Evolutionary conservation across 2,888 invertebrate genomes (phyloP).

Genomic region (Erebia ligea): DNA sequence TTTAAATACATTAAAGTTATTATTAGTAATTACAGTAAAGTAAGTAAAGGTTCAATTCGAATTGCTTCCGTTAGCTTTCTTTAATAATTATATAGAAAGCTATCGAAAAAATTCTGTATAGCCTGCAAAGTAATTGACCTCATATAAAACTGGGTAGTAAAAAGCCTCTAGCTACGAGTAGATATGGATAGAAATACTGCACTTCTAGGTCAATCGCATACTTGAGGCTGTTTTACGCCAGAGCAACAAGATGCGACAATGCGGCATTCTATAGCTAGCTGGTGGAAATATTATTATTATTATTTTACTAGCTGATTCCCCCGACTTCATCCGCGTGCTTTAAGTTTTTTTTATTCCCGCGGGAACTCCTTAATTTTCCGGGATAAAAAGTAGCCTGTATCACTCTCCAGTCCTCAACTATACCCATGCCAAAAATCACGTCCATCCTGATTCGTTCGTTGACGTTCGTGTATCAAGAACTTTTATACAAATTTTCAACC

Average conservation of each 20-base stretch:
- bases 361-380: too few species aligned
- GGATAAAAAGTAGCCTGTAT: too few species aligned
- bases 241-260: slow-evolving; percentile 54
- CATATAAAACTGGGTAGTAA: slow-evolving; percentile 56
- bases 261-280: too few species aligned
- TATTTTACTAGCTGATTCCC: too few species aligned
- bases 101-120: slow-evolving; percentile 62
- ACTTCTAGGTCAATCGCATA: slow-evolving; percentile 73
- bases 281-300: too few species aligned
- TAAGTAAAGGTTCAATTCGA: not conserved
- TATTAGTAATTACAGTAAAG: not conserved
- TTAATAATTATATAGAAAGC: slow-evolving; percentile 64
- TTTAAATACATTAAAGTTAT: not conserved
- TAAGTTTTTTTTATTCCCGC: too few species aligned
- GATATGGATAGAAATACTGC: slow-evolving; percentile 59
- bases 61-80: slow-evolving; percentile 28
- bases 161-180: slow-evolving; percentile 52
- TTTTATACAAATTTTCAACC: too few species aligned
- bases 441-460: too few species aligned
- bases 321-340: too few species aligned
- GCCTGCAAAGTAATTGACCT: slow-evolving; percentile 60
- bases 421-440: too few species aligned
- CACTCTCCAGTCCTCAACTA: too few species aligned
- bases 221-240: slow-evolving; percentile 25
- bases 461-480: too few species aligned